phyloP scores from a whole-genome alignment of 2,113 vertebrate species.

The Camelus bactrianus region DNA sequence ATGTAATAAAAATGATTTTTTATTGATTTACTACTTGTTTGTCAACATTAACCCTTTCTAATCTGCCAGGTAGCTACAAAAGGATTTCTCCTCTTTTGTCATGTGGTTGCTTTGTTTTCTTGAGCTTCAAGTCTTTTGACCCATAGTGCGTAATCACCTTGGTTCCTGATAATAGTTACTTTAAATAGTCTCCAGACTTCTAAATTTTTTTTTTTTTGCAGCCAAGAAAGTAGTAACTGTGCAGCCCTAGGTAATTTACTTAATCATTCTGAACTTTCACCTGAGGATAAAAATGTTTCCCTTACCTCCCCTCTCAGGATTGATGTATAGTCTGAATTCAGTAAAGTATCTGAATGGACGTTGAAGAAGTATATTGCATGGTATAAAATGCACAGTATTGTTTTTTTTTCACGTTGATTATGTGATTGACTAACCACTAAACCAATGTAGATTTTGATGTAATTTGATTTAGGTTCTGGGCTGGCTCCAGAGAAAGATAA shows the following conservation, averaged over 20 bases:
- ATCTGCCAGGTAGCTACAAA: not conserved
- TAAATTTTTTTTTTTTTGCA: not conserved
- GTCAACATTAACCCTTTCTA: not conserved
- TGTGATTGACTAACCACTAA: slow-evolving; percentile 53
- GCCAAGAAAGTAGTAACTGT: slow-evolving; percentile 56
- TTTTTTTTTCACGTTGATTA: slow-evolving; percentile 40
- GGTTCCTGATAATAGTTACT: slow-evolving; percentile 21
- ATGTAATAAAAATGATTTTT: slow-evolving; percentile 38
- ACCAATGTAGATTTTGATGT: slow-evolving; percentile 46
- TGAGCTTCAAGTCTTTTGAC: slow-evolving; percentile 39
- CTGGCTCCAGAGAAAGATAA: slow-evolving; percentile 46
- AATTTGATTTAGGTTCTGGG: slow-evolving; percentile 57
- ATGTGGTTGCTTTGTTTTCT: not conserved
- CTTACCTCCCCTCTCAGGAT: not conserved
- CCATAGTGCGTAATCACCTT: not conserved
- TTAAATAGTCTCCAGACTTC: slow-evolving; percentile 38
- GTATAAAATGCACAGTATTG: slow-evolving; percentile 34
- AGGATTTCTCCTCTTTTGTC: not conserved
- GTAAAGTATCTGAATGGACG: slow-evolving; percentile 27
- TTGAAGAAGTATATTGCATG: slow-evolving; percentile 16
- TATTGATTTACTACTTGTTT: slow-evolving; percentile 28
- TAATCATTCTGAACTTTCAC: slow-evolving; percentile 57
- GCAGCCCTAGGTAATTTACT: not conserved
- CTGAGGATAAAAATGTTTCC: slow-evolving; percentile 34
- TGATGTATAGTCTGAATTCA: not conserved